These are phyloP conservation scores for Prunella strophiata DNA, from an alignment of 2,797 vertebrate species.

Conservation along the genomic window DNA sequence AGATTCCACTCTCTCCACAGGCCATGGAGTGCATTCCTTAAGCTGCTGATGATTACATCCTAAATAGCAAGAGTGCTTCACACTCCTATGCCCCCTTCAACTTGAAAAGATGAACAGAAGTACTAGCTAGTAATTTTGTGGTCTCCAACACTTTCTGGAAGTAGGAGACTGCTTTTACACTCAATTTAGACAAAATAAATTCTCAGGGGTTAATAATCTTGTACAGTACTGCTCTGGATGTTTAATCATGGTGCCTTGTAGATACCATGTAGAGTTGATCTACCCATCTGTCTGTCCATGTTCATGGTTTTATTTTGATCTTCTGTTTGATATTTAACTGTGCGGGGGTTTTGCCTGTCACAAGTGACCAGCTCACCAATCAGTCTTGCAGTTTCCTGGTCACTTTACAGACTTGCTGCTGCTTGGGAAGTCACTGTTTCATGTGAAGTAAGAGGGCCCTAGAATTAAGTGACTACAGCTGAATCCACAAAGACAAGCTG, in stretches of 20 bases:
- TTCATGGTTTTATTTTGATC: background rate
- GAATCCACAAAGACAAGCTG: background rate
- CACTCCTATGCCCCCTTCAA: background rate
- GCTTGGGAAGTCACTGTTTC: background rate
- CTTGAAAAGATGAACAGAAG: background rate
- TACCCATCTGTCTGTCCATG: background rate
- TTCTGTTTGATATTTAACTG: background rate
- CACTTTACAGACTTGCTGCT: background rate
- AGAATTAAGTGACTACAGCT: background rate
- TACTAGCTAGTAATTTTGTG: background rate
- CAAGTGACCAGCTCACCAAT: background rate
- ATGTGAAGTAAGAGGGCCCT: background rate
- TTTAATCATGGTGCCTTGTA: background rate
- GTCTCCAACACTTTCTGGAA: background rate
- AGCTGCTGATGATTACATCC: background rate
- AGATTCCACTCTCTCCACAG: background rate
- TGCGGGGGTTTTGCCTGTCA: background rate
- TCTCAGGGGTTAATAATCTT: background rate
- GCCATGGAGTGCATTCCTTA: background rate
- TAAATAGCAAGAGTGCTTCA: background rate
- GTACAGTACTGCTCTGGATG: background rate
- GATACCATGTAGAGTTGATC: background rate
- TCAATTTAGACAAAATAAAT: conserved; percentile 6
- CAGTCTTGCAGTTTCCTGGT: background rate
- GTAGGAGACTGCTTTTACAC: background rate